Evolutionary conservation across 2,888 invertebrate genomes (phyloP), one percentile per base, ranked within the genome.

Genomic region (Troilus luridus): DNA sequence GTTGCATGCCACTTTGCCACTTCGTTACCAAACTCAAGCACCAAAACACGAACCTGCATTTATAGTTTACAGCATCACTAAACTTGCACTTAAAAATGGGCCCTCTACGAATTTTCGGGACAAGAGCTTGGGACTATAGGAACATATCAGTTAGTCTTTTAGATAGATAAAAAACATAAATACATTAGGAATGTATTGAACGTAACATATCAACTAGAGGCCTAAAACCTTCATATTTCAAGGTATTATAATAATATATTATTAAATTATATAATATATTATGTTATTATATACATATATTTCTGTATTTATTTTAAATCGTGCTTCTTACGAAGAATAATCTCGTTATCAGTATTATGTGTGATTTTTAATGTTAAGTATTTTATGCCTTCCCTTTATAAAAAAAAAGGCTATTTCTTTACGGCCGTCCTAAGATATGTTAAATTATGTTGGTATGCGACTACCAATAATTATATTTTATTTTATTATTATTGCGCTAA

Each of bases 361-460:
- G 58, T 88, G 58, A 62, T 90, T 81, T 90, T 21, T 90, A 85
- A 90, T 88, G 10, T n/a, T 60, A 88, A 67, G 59, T 90, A 41
- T n/a, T 90, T 14, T 88, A 85, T 27, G 90, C 90, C 90, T 90
- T 90, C 90, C 90, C 90, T 90, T 90, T 14, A 67, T 41, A 67
- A 67, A 59, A 59, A 72, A 77, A 88, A 90, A 90, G 88, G 90
- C 85, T 88, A 90, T 90, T 85, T 90, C 14, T 90, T 90, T 90
- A 88, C 67, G 81, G 81, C 90, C 90, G 90, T 90, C 90, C 90
- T 90, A 85, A 90, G 11, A 85, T 90, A 90, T 90, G 56, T 89
- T 72, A 41, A 60, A 60, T 62, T 88, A 60, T 88, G 62, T 59
- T 88, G 88, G 60, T 62, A 67, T 67, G 27, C 41, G 64, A 88